Evolutionary conservation across 2,888 invertebrate species (phyloP), one percentile per base, ranked within the genome.

Genomic region (Stegophylla sp.): DNA sequence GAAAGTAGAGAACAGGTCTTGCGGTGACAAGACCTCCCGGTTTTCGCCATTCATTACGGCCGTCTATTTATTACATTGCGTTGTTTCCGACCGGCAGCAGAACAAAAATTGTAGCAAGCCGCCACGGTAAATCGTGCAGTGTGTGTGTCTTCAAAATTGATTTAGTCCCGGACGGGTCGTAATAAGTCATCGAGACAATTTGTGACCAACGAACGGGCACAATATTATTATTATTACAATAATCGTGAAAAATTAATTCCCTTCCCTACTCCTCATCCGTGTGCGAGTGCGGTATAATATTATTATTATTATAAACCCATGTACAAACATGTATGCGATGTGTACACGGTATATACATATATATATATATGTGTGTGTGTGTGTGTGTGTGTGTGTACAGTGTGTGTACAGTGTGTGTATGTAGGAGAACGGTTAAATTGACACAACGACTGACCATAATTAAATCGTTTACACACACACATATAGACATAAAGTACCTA

Each of bases 1-100:
- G 59, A 69, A 59, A 69, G 48, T 59, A 79, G 41, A 77, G 71
- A 79, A 79, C 69, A 61, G 79, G 79, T 79, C 79, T 79, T 12
- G 56, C 79, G 79, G 69, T 71, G 79, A 79, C 79, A 79, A 79
- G 79, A 79, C 79, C 79, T 71, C 79, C 79, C 79, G 69, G 79
- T 79, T 71, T 79, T 79, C 48, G 69, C 79, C 67, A n/a, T 69
- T 79, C 69, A 61, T 79, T 71, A 79, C 59, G 51, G 17, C 34
- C 79, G 69, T 77, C 77, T 56, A 56, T 77, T 77, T 77, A 67
- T 77, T 77, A 59, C 9, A 20, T 9, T 0, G 74, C 74, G 74
- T 63, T 63, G 74, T 63, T 63, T 74, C 61, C 74, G 74, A 48
- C 63, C 59, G 9, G 48, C 23, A 28, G 34, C n/a, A 17, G 61